phyloP scores from a whole-genome alignment of 2,888 invertebrate genomes.

The Chesias legatella region DNA sequence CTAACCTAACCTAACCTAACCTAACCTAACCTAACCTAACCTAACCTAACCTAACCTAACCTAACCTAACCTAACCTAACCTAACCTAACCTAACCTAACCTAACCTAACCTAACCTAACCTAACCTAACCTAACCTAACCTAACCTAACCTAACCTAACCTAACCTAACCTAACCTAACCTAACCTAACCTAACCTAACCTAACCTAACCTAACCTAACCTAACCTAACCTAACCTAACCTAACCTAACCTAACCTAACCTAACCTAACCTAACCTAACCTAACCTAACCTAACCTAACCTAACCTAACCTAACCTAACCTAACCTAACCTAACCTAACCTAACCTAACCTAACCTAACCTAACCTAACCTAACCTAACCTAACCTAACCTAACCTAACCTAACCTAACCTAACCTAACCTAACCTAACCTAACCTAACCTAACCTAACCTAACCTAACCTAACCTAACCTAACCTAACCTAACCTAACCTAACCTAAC shows the following conservation, averaged over 20 bases:
- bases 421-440: constrained; percentile 17
- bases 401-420: constrained; percentile 16
- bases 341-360: constrained; percentile 9
- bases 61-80: too few relatives aligned
- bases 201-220: constrained; percentile 26
- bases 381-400: constrained; percentile 20
- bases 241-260: constrained; percentile 14
- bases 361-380: constrained; percentile 19
- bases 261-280: constrained; percentile 10
- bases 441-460: constrained; percentile 17
- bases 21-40: too few relatives aligned
- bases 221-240: constrained; percentile 27
- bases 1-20: too few relatives aligned
- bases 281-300: constrained; percentile 22
- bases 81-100: too few relatives aligned
- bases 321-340: constrained; percentile 18
- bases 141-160: too few relatives aligned
- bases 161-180: too few relatives aligned
- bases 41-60: too few relatives aligned
- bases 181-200: too few relatives aligned
- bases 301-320: constrained; percentile 16
- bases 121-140: too few relatives aligned
- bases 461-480: constrained; percentile 22
- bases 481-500: constrained; percentile 17
- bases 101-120: too few relatives aligned